Evolutionary conservation across 2,797 vertebrate genomes (phyloP).

Genomic region (Streptopelia turtur): DNA sequence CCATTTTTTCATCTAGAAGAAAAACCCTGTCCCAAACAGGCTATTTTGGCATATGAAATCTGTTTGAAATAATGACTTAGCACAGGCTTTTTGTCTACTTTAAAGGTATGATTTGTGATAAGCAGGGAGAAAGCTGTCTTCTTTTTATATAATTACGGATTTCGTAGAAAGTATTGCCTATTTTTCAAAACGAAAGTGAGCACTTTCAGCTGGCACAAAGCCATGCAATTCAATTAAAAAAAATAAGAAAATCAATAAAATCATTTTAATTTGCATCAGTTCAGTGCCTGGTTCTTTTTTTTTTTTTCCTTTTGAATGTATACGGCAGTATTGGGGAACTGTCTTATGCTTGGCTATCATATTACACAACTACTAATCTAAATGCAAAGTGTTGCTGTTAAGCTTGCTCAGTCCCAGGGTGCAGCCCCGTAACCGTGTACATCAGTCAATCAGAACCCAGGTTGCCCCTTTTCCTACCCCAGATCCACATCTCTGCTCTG

Average conservation of each 20-base stretch:
- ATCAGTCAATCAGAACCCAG: not conserved
- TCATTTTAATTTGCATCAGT: not conserved
- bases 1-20: not conserved
- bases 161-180: not conserved
- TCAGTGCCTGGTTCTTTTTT: not conserved
- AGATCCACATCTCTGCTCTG: not conserved
- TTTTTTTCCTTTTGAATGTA: not conserved
- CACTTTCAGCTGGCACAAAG: not conserved
- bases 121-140: not conserved
- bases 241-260: not conserved
- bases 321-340: not conserved
- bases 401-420: not conserved
- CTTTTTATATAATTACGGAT: not conserved
- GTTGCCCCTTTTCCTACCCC: not conserved
- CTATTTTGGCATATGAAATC: conserved; percentile 18
- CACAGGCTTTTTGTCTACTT: not conserved
- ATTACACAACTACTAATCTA: not conserved
- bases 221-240: not conserved
- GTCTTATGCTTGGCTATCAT: not conserved
- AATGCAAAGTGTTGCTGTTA: not conserved
- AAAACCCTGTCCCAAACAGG: not conserved
- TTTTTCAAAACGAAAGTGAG: not conserved
- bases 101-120: conserved; percentile 17
- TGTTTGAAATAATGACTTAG: conserved; percentile 1
- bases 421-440: not conserved